Conservation (phyloP, 1,140 invertebrate species). For the Eumaeus atala region DNA sequence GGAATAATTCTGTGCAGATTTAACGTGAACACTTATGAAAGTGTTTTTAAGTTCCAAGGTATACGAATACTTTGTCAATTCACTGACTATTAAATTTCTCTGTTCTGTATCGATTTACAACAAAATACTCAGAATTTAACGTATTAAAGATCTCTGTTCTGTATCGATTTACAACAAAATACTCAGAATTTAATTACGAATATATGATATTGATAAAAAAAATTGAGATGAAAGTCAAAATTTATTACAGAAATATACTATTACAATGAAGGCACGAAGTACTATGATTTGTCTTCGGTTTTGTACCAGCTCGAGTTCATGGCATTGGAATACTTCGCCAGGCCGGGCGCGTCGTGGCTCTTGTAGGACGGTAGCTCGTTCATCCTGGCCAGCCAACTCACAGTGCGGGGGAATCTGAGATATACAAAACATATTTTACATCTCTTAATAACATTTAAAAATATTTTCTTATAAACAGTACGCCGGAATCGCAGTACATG, state of each 20-base stretch:
- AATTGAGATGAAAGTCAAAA: no score
- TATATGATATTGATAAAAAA: no score
- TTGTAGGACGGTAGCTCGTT: conserved; percentile 27
- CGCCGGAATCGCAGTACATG: conserved; percentile 76
- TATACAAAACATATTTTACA: background rate
- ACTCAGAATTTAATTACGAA: no score
- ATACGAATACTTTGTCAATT: no score
- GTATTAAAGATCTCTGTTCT: no score
- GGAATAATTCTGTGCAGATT: no score
- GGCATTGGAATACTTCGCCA: conserved; percentile 12
- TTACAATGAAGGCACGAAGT: background rate
- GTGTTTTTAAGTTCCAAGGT: no score
- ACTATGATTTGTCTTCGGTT: conserved; percentile 19
- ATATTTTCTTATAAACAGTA: conserved; percentile 62
- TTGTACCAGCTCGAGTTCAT: conserved; percentile 26
- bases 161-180: no score
- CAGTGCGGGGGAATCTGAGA: conserved; percentile 36
- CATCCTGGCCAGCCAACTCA: conserved; percentile 30
- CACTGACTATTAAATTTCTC: no score
- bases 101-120: no score
- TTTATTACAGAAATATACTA: background rate
- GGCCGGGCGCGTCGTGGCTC: conserved; percentile 23
- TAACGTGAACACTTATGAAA: no score
- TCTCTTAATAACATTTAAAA: background rate
- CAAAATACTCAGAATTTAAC: no score